phyloP scores from a whole-genome alignment of 2,113 vertebrate genomes.

The Gambusia affinis region DNA sequence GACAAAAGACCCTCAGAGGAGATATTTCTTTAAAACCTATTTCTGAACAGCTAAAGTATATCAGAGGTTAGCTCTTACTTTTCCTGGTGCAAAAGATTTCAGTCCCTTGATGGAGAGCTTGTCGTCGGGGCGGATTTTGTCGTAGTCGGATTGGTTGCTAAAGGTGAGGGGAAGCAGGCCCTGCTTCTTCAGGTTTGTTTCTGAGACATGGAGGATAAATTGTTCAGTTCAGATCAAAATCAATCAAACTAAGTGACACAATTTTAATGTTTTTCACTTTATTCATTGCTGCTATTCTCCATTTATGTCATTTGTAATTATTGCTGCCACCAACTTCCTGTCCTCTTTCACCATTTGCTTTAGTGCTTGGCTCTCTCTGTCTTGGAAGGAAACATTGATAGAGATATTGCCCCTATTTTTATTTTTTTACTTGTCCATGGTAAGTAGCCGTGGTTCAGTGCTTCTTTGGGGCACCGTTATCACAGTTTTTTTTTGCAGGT shows the following conservation, averaged over 20 bases:
- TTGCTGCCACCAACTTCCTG: neutral
- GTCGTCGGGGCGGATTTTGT: constrained; percentile 96
- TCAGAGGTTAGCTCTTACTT: constrained; percentile 75
- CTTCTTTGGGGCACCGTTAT: too few species aligned
- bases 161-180: constrained; percentile 95
- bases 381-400: neutral
- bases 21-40: neutral
- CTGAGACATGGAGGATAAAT: constrained; percentile 63
- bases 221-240: neutral
- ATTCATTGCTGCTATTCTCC: neutral
- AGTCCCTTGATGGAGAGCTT: constrained; percentile 91
- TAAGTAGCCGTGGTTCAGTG: neutral
- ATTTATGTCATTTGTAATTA: neutral
- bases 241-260: too few species aligned
- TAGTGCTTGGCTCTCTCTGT: neutral
- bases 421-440: neutral
- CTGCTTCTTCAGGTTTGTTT: constrained; percentile 99
- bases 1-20: neutral
- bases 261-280: too few species aligned
- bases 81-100: constrained; percentile 88
- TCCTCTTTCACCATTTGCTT: too few species aligned
- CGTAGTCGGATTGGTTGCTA: constrained; percentile 89
- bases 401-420: too few species aligned
- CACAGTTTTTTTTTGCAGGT: too few species aligned
- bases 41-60: neutral